Evolutionary conservation across 2,888 invertebrate genomes (phyloP), one percentile per base, ranked within the genome.

Genomic region (Nemapogon koenigi): DNA sequence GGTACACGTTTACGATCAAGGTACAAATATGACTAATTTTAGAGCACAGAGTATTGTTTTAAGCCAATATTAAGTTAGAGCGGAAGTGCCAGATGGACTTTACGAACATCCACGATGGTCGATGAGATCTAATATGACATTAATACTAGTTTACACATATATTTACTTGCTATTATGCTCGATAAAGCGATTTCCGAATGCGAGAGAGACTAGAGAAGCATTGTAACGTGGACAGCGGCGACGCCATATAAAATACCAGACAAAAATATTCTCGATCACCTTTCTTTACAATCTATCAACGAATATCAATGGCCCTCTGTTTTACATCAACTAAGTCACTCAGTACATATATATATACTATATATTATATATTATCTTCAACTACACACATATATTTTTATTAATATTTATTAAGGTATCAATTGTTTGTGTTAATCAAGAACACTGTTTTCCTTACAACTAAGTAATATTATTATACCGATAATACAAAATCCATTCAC

Each of bases 401-500:
- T n/a, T n/a, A 22, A 19, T 6, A 25, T 62, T 68, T 72, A 75
- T 75, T 71, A 73, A 71, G 69, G 69, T 63, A 68, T 73, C 72
- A 73, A 69, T 70, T 69, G 64, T 66, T 68, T 66, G 73, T 70
- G 72, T 75, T 68, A 63, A 67, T 67, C 63, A 62, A 71, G 70
- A 76, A 75, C 76, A 78, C 76, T 63, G 63, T 70, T 71, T 70
- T 62, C 64, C 76, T 78, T 76, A 76, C 62, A 72, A 60, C 75
- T 76, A 71, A 72, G 60, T 72, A 75, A 71, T 68, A n/a, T n/a
- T n/a, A n/a, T n/a, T n/a, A 75, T 78, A 75, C 73, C 76, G 64
- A 75, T 75, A 78, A 76, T 76, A 78, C 76, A 76, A 76, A 76
- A 78, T 78, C 72, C 73, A 68, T 76, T 72, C 56, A 71, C 73